Base-by-base conservation (phyloP, 2,888 invertebrate genomes). In the Pristionchus exspectatus region DNA sequence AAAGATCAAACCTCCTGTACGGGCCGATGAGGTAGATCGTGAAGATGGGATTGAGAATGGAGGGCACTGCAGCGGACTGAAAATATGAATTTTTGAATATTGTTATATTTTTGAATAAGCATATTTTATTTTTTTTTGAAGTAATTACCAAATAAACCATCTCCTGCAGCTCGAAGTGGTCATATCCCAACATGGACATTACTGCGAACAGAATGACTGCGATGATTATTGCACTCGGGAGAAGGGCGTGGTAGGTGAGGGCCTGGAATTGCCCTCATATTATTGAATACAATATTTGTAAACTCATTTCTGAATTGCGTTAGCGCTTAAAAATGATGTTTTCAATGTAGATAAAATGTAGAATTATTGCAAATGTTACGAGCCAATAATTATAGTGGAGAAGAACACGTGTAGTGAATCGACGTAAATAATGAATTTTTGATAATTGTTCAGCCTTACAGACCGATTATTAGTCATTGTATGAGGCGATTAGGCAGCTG, bases 151-250 rank as follows among this genome's bases (percentile, higher is more conserved):
- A 18, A 21, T 69, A 69, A 2, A 69, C 69, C 69, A 69, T 69
- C 69, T 69, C 69, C 69, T 69, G 69, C 30, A 69, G 21, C 30
- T 69, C 69, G 33, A 30, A 69, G 69, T 69, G 69, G 21, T 69
- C 69, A 30, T 69, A 69, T 30, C 69, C 69, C 1, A 69, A 27
- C 21, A 69, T 1, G 16, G 69, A 69, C 69, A 69, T 69, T 0
- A 33, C 69, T 3, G 16, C 69, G 69, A 69, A 69, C 1, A 69
- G 69, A 69, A 33, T 33, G 2, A 69, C 69, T 0, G 69, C 69
- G 30, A 69, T 69, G 27, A 69, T 30, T 1, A 69, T 69, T 14
- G 69, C 69, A 69, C 69, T 69, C 69, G 69, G 69, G 14, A 69
- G 69, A 14, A 69, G 30, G 16, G 30, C 69, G 69, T 69, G 69